Evolutionary conservation across 2,888 invertebrate species (phyloP).

Genomic region (Ichneumoninae sp.): DNA sequence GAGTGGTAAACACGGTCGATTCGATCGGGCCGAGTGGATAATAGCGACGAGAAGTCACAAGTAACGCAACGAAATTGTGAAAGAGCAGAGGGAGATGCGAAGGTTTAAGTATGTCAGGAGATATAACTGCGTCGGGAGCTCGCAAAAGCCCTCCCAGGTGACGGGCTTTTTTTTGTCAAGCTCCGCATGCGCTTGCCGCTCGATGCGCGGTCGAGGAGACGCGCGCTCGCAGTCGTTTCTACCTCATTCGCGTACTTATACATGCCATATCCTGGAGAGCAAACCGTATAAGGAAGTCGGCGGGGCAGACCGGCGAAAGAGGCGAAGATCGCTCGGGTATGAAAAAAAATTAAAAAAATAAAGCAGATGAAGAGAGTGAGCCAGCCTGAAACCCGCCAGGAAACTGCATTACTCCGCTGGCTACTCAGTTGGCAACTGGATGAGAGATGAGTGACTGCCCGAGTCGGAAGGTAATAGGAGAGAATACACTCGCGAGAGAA

Average conservation of each 20-base stretch:
- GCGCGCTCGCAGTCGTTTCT: not conserved
- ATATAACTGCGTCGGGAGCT: not conserved
- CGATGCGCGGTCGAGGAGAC: not conserved
- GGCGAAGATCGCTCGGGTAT: slow-evolving; percentile 23
- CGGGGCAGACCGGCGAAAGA: slow-evolving; percentile 15
- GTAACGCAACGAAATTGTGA: not conserved
- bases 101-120: slow-evolving; percentile 45
- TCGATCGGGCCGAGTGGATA: slow-evolving; percentile 31
- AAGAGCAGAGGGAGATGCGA: not conserved
- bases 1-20: slow-evolving; percentile 40
- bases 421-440: slow-evolving; percentile 12
- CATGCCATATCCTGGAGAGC: slow-evolving; percentile 19
- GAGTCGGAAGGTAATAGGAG: slow-evolving; percentile 29
- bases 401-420: slow-evolving; percentile 50
- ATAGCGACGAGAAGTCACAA: slow-evolving; percentile 13
- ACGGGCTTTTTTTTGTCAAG: slow-evolving; percentile 52
- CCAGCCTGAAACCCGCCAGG: slow-evolving; percentile 36
- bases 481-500: slow-evolving; percentile 28
- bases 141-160: slow-evolving; percentile 62
- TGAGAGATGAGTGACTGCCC: slow-evolving; percentile 19
- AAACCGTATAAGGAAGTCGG: slow-evolving; percentile 57
- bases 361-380: slow-evolving; percentile 52
- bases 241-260: slow-evolving; percentile 36
- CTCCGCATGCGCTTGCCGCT: not conserved
- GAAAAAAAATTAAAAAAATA: slow-evolving; percentile 44